Evolutionary conservation across 2,113 vertebrate species (phyloP).

Genomic region (Cariama cristata): DNA sequence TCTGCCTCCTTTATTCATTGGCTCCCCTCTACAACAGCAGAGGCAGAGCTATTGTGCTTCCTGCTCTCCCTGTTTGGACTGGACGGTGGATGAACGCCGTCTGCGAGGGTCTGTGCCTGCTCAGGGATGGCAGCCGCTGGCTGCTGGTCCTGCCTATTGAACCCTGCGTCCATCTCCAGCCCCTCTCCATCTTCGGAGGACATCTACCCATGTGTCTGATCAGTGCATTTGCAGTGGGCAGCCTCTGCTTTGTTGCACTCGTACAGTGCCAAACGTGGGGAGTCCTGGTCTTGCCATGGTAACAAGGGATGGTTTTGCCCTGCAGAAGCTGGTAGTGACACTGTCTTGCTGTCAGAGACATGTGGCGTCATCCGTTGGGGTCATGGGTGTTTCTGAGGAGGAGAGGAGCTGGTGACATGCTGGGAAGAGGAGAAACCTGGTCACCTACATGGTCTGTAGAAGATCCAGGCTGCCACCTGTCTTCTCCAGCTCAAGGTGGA

Average conservation of each 20-base stretch:
- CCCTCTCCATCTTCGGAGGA: background rate
- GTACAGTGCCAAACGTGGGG: accelerated
- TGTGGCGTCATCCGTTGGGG: background rate
- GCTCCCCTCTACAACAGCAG: background rate
- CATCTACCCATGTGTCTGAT: accelerated
- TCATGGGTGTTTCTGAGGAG: background rate
- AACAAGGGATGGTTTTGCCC: background rate
- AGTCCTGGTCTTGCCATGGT: accelerated
- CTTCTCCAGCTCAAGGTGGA: background rate
- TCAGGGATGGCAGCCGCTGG: background rate
- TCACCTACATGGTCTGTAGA: background rate
- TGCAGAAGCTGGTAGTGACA: background rate
- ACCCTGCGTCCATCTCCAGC: background rate
- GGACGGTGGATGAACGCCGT: accelerated
- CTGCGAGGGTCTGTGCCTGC: background rate
- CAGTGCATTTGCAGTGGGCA: accelerated
- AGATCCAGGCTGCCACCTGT: background rate
- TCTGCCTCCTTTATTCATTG: background rate
- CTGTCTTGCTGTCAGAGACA: background rate
- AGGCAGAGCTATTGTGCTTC: slow-evolving; percentile 16
- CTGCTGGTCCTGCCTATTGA: background rate
- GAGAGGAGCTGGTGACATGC: background rate
- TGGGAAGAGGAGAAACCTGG: background rate
- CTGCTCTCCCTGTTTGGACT: background rate
- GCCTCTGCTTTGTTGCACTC: background rate